Base-by-base conservation (phyloP, 2,113 vertebrate species). In the Mesocricetus auratus region DNA sequence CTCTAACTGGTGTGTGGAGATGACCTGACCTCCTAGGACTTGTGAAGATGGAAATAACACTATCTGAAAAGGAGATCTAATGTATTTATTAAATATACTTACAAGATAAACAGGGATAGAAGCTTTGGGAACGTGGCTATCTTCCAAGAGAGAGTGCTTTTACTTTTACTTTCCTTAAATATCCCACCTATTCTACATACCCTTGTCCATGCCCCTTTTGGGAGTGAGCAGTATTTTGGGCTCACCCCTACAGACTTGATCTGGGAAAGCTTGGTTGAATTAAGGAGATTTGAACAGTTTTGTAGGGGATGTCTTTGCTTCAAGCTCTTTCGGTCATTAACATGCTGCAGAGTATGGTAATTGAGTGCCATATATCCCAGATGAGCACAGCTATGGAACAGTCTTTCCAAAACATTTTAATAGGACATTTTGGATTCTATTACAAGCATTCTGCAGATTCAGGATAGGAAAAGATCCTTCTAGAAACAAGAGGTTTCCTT, bases 401-500 rank as follows among this genome's bases (percentile, higher is more conserved):
- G 0, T 62, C 78, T 4, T 3, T 1, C 10, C 26, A 50, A 11
- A 33, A 85, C 36, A 9, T 10, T 50, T 5, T 79, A 31, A 42
- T 53, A 47, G 42, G 33, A 22, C 8, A 91, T 78, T 62, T 82
- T 82, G 29, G 53, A 86, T 15, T 90, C 87, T 79, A 66, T 77
- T 87, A n/a, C 3, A 92, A 75, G 15, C 47, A 10, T 47, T 89
- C 86, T 73, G 26, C 7, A 74, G 66, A 94, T 79, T 64, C 31
- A 24, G 62, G 31, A 78, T 82, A 45, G 26, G 53, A 68, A 86
- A 90, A 85, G 3, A 50, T 7, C 21, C 19, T 81, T 93, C n/a
- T 74, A 86, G 47, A 90, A 77, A 22, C 39, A n/a, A n/a, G 24
- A 96, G n/a, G 3, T 81, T 24, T 88, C 39, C 36, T 89, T 91